A percentile compares a stretch with the other conserved stretches of the same genome.
phyloP scores from a whole-genome alignment of 64 coral and sea anemone species.

The Catalaphyllia jardinei region DNA sequence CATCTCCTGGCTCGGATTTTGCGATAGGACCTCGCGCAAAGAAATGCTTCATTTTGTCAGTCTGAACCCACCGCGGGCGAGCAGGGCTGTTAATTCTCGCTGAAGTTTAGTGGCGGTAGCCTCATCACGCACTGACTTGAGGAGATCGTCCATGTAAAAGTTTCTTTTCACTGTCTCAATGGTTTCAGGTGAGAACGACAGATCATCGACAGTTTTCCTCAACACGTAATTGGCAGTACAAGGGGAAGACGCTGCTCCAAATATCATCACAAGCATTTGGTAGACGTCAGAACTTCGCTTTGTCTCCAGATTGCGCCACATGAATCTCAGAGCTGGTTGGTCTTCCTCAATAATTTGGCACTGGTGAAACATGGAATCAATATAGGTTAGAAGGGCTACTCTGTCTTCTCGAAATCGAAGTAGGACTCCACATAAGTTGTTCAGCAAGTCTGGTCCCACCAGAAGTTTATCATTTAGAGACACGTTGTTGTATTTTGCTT shows the following conservation, averaged over 20 bases:
- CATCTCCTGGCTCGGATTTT: not conserved
- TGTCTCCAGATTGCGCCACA: slow-evolving; percentile 22
- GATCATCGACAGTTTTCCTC: slow-evolving; percentile 54
- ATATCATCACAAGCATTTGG: slow-evolving; percentile 61
- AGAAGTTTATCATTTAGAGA: slow-evolving; percentile 26
- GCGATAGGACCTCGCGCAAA: not conserved
- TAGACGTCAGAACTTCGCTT: slow-evolving; percentile 36
- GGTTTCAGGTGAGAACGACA: slow-evolving; percentile 43
- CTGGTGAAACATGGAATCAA: slow-evolving; percentile 8
- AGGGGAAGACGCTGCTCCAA: slow-evolving; percentile 59
- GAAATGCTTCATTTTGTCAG: not conserved
- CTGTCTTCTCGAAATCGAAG: slow-evolving; percentile 14
- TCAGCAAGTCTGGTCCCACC: slow-evolving; percentile 12
- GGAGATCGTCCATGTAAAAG: slow-evolving; percentile 52
- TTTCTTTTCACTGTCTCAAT: slow-evolving; percentile 46
- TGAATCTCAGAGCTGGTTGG: slow-evolving; percentile 53
- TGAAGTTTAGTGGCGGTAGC: not conserved
- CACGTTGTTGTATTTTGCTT: not conserved
- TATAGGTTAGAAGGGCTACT: slow-evolving; percentile 23
- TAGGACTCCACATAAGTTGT: slow-evolving; percentile 7
- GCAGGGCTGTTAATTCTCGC: not conserved
- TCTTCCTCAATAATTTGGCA: slow-evolving; percentile 39
- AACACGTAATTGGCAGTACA: slow-evolving; percentile 63
- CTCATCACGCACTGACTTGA: slow-evolving; percentile 14
- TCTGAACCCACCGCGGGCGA: slow-evolving; percentile 5